Base-by-base conservation (phyloP, 2,797 vertebrate genomes). In the Lindbergichthys nudifrons region DNA sequence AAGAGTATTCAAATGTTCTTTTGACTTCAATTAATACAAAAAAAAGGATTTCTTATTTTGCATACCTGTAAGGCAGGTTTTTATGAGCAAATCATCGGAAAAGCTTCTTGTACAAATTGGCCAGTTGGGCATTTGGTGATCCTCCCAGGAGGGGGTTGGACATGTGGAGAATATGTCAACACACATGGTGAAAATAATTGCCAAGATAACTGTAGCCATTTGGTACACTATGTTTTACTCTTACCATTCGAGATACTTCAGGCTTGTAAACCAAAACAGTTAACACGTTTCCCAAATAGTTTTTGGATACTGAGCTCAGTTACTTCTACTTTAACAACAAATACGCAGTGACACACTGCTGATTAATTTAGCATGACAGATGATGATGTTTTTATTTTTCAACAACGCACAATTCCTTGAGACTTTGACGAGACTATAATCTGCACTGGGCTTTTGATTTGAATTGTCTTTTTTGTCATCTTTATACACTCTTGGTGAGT, bases 51-150 rank as follows among this genome's bases (percentile, higher is more conserved):
- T 0, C 46, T 23, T 69, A n/a, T 60, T 75, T 50, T 10, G 50
- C 5, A 13, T 64, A 13, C 23, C 42, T 30, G 42, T 26, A 46
- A 64, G 30, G 18, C 19, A 61, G 46, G 23, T 61, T 63, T 72
- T 59, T 50, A 39, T 39, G 19, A 50, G 47, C 15, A 64, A 65
- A 51, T 43, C 36, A 52, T 14, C 30, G 65, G 5, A 52, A 68
- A 65, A 51, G 62, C 52, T 36, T 58, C 48, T 1, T 18, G 11
- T 4, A 65, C 65, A 74, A 70, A 70, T 71, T 75, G 59, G 48
- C 39, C 54, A 68, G 36, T 58, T 79, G 58, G 57, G 39, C 30
- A 54, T 73, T 76, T 41, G 36, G 12, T 45, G 42, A 63, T 26
- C 30, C 39, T 54, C 51, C 30, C 62, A 47, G 47, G 26, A 41